Evolutionary conservation across 2,888 invertebrate species (phyloP).

Genomic region (Helleia helle): DNA sequence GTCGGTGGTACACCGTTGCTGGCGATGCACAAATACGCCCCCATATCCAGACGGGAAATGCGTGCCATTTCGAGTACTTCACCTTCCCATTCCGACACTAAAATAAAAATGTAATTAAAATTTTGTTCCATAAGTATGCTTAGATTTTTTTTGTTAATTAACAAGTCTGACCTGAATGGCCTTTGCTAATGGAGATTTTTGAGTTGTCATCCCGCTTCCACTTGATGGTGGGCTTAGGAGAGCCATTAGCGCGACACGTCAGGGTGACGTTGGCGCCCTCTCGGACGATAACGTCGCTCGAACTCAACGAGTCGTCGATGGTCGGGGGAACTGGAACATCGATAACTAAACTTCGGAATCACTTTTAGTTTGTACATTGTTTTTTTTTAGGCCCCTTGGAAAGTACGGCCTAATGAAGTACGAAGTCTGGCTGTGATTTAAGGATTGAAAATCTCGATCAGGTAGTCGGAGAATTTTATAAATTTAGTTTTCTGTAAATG

Average conservation of each 20-base stretch:
- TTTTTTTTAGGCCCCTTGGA: background rate
- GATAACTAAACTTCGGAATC: constrained; percentile 27
- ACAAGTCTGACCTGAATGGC: constrained; percentile 76
- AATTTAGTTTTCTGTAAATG: too few species aligned
- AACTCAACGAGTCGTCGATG: constrained; percentile 92
- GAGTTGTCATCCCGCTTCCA: constrained; percentile 94
- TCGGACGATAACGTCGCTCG: constrained; percentile 92
- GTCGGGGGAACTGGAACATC: constrained; percentile 87
- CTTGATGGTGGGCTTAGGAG: constrained; percentile 89
- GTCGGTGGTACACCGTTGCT: constrained; percentile 92
- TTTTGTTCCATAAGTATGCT: constrained; percentile 2
- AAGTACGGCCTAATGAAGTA: constrained; percentile 4
- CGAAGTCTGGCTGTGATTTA: background rate
- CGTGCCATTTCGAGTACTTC: constrained; percentile 87
- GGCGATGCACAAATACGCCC: constrained; percentile 93
- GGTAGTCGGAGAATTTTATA: too few species aligned
- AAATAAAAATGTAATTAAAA: constrained; percentile 23
- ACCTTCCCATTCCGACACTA: constrained; percentile 89
- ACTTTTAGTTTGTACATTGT: constrained; percentile 4
- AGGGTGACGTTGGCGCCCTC: constrained; percentile 92
- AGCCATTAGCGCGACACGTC: constrained; percentile 91
- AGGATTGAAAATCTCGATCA: too few species aligned
- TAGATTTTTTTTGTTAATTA: constrained; percentile 17
- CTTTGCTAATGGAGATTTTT: constrained; percentile 90
- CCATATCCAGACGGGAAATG: constrained; percentile 92